Evolutionary conservation across 2,888 invertebrate species (phyloP), one percentile per base, ranked within the genome.

Genomic region (Drosophila suboccidentalis): DNA sequence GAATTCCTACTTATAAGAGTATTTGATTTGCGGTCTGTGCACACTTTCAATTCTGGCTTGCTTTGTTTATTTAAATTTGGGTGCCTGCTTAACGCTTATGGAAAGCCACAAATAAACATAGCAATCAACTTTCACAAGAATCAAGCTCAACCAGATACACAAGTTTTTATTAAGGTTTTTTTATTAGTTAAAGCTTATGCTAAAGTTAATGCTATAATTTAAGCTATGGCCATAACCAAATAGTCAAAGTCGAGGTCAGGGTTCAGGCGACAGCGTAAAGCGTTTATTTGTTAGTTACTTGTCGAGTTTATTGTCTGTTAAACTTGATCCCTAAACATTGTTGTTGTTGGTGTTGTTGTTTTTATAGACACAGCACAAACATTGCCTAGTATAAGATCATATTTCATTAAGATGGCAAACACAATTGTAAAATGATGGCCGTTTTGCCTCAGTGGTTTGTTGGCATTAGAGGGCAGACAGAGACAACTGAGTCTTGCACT

Each of bases 391-490:
- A 73, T 60, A 75, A 71, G 89, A 85, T 85, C 85, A 84, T 71
- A 87, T 89, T 87, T 84, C 89, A 71, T 77, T 57, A 54, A 71
- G 71, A 66, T 64, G 62, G 68, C 72, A 68, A 71, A 63, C 67
- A 68, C 77, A 80, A 78, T 75, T 75, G 79, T 60, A 57, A 38
- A 75, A 71, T 82, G 89, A 85, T 89, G 85, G 87, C 65, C 89
- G 85, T 77, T 67, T 73, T 63, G 87, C 61, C 80, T 82, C 79
- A 89, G 70, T 87, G 87, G 68, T 38, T 77, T 62, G 71, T 72
- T 66, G 82, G 73, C 26, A 87, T 79, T 82, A 77, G 79, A 87
- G 75, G 84, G 76, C 62, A 65, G 54, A 49, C 34, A 34, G 49
- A 47, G 46, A 47, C 53, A 55, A 51, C 29, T 46, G 63, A 34